Evolutionary conservation across 37 sponge, comb jelly and placozoan genomes (phyloP).

Genomic region (Corticium candelabrum): DNA sequence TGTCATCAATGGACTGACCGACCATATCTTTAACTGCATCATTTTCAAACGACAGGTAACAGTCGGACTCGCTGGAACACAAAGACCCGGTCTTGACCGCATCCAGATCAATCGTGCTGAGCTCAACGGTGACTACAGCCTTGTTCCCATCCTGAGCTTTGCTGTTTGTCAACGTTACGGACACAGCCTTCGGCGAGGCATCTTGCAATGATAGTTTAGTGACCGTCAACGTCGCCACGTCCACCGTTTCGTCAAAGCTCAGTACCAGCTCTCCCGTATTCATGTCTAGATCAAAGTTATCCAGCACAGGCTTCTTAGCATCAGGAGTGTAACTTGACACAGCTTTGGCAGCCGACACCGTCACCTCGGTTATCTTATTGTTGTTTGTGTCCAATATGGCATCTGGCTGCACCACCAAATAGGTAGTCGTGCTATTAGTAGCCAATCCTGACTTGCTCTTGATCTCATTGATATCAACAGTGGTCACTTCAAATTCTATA

Average conservation of each 20-base stretch:
- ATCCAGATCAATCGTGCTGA: slow-evolving; percentile 31
- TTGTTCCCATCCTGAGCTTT: neutral
- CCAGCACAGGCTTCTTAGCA: slow-evolving; percentile 37
- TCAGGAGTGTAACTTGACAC: slow-evolving; percentile 45
- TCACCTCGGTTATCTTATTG: slow-evolving; percentile 25
- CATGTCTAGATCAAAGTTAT: slow-evolving; percentile 42
- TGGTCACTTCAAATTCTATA: slow-evolving; percentile 43
- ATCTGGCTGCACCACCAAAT: slow-evolving; percentile 26
- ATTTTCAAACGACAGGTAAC: slow-evolving; percentile 44
- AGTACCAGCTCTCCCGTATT: slow-evolving; percentile 46
- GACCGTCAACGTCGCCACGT: slow-evolving; percentile 46
- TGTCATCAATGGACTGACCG: slow-evolving; percentile 39
- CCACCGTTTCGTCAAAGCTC: slow-evolving; percentile 69
- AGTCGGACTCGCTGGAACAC: slow-evolving; percentile 45
- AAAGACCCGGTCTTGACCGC: too few species aligned
- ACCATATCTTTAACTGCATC: slow-evolving; percentile 66
- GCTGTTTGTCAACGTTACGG: neutral
- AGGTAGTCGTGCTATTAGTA: slow-evolving; percentile 18
- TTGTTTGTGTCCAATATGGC: slow-evolving; percentile 55
- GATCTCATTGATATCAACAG: neutral
- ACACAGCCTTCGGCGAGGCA: neutral
- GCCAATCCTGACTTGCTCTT: neutral
- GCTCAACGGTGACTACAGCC: neutral
- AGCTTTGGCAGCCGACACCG: neutral
- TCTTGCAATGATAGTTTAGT: slow-evolving; percentile 39